Percentiles rank a stretch among this genome's conserved stretches.
Evolutionary conservation across 1,140 invertebrate genomes (phyloP).

Genomic region (Homarus americanus): DNA sequence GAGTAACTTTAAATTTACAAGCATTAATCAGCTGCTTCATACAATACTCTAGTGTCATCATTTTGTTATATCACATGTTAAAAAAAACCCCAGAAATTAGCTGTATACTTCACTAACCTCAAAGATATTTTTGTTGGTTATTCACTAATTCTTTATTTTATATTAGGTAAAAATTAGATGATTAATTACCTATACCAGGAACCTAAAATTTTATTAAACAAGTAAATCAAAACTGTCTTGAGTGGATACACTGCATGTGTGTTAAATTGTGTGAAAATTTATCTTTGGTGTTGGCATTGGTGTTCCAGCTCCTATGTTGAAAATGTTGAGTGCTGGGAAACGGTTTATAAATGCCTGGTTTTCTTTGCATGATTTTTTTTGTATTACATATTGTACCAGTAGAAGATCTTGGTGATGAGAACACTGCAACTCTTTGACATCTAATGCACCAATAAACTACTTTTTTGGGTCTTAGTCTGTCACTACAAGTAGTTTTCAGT

Average conservation of each 20-base stretch:
- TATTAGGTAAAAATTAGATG: too few relatives aligned
- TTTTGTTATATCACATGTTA: too few relatives aligned
- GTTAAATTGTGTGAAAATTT: constrained; percentile 1
- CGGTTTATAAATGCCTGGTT: background rate
- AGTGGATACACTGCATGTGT: background rate
- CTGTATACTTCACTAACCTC: too few relatives aligned
- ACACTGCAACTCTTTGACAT: constrained; percentile 16
- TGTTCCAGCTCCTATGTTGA: background rate
- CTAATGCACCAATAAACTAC: constrained; percentile 9
- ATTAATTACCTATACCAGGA: too few relatives aligned
- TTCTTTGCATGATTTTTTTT: constrained; percentile 17
- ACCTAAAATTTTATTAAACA: too few relatives aligned
- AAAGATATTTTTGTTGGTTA: too few relatives aligned
- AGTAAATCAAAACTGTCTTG: background rate
- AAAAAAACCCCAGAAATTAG: too few relatives aligned
- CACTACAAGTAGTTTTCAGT: constrained; percentile 20
- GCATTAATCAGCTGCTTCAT: too few relatives aligned
- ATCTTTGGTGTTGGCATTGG: background rate
- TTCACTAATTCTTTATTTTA: too few relatives aligned
- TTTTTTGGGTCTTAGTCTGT: background rate
- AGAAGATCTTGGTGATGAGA: constrained; percentile 8
- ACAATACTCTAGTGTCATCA: too few relatives aligned
- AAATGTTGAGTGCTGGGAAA: background rate
- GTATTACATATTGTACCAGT: background rate
- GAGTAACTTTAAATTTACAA: too few relatives aligned